phyloP scores from a whole-genome alignment of 1,140 invertebrate genomes.

The Leguminivora glycinivorella region DNA sequence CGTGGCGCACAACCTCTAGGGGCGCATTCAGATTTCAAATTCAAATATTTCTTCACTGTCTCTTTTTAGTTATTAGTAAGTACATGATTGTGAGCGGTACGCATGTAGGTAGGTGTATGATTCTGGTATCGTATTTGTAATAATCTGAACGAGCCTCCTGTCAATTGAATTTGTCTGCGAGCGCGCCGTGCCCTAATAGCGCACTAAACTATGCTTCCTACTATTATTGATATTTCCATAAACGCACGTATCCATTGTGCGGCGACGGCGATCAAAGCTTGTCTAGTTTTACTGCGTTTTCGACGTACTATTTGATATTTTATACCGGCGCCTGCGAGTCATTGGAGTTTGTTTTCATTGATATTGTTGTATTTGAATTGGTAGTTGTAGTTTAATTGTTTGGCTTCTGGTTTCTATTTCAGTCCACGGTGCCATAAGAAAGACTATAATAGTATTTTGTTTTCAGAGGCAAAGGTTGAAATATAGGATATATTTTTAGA shows the following conservation, averaged over 20 bases:
- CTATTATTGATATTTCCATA: constrained; percentile 68
- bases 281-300: constrained; percentile 53
- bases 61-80: not conserved
- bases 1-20: constrained; percentile 31
- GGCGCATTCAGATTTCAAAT: not conserved
- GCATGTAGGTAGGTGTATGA: not conserved
- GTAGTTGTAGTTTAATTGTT: constrained; percentile 39
- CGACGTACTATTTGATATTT: constrained; percentile 54
- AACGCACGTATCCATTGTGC: constrained; percentile 54
- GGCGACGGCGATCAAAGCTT: constrained; percentile 42
- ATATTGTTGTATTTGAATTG: constrained; percentile 41
- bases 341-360: constrained; percentile 42
- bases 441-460: not conserved
- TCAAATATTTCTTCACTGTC: not conserved
- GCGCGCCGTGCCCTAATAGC: constrained; percentile 68
- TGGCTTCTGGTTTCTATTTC: constrained; percentile 32
- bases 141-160: constrained; percentile 49
- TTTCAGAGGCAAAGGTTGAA: too few species aligned
- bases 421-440: not conserved
- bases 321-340: constrained; percentile 42
- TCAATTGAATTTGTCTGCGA: constrained; percentile 78
- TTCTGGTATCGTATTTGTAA: not conserved
- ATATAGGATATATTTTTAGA: too few species aligned
- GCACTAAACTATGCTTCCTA: constrained; percentile 66
- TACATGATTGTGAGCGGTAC: not conserved